Evolutionary conservation across 2,888 invertebrate species (phyloP).

Genomic region (Atherix ibis): DNA sequence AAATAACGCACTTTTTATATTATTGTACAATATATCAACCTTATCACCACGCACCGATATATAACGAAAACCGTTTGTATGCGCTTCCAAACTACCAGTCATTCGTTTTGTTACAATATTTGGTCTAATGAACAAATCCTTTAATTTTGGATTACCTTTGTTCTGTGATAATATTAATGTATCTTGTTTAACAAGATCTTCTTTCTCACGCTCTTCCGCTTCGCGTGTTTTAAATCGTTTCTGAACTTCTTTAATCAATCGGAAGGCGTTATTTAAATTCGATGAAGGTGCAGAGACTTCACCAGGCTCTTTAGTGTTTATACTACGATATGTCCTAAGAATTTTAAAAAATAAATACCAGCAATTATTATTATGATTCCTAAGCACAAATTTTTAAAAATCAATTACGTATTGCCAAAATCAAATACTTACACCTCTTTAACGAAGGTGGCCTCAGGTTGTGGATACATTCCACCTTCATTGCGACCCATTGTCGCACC

Average conservation of each 20-base stretch:
- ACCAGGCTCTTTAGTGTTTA: slow-evolving; percentile 94
- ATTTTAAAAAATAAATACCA: too few relatives aligned
- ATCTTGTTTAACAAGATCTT: slow-evolving; percentile 97
- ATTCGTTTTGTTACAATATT: slow-evolving; percentile 95
- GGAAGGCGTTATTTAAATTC: slow-evolving; percentile 91
- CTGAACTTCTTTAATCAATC: slow-evolving; percentile 97
- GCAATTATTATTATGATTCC: too few relatives aligned
- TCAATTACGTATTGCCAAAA: not conserved
- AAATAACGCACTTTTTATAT: slow-evolving; percentile 98
- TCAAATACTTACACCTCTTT: slow-evolving; percentile 90
- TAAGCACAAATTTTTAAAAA: slow-evolving; percentile 1
- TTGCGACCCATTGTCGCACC: slow-evolving; percentile 91
- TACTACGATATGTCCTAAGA: slow-evolving; percentile 92
- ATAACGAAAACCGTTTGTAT: slow-evolving; percentile 90
- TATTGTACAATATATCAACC: slow-evolving; percentile 97
- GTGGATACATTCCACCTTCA: slow-evolving; percentile 79
- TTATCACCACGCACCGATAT: slow-evolving; percentile 99
- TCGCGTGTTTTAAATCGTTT: slow-evolving; percentile 97
- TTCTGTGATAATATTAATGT: slow-evolving; percentile 83
- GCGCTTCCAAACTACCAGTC: slow-evolving; percentile 87
- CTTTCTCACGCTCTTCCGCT: slow-evolving; percentile 96
- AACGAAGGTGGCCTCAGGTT: slow-evolving; percentile 91
- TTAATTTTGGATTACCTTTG: slow-evolving; percentile 94
- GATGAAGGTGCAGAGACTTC: slow-evolving; percentile 86
- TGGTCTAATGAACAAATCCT: slow-evolving; percentile 96